phyloP scores from a whole-genome alignment of 2,113 vertebrate species.

The Aegypius monachus region DNA sequence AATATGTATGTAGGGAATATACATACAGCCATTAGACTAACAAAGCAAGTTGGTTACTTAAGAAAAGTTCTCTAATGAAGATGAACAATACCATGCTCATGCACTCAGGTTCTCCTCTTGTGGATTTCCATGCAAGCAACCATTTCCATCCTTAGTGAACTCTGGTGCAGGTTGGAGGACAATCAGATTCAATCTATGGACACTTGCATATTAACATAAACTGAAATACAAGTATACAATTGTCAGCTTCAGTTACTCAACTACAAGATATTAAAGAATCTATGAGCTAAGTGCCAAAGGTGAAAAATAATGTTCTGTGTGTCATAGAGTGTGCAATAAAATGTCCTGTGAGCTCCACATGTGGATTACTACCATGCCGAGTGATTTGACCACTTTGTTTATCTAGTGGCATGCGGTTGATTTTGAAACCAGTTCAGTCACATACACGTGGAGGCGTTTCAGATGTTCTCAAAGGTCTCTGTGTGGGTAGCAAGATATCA shows the following conservation, averaged over 20 bases:
- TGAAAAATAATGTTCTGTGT: background rate
- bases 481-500: background rate
- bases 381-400: background rate
- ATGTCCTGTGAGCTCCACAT: accelerated
- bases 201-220: background rate
- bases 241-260: background rate
- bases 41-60: background rate
- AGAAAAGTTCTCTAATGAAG: background rate
- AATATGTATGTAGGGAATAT: background rate
- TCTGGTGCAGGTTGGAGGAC: background rate
- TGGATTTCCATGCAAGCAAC: background rate
- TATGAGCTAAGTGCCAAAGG: background rate
- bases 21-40: background rate
- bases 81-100: accelerated
- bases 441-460: background rate
- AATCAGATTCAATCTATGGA: background rate
- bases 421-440: background rate
- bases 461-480: background rate
- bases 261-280: background rate
- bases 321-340: background rate
- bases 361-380: background rate
- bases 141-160: background rate
- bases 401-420: background rate
- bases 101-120: background rate
- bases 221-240: background rate